A percentile compares a stretch with the other conserved stretches of the same genome.
phyloP scores from a whole-genome alignment of 2,113 vertebrate genomes.

The Raja brachyura region DNA sequence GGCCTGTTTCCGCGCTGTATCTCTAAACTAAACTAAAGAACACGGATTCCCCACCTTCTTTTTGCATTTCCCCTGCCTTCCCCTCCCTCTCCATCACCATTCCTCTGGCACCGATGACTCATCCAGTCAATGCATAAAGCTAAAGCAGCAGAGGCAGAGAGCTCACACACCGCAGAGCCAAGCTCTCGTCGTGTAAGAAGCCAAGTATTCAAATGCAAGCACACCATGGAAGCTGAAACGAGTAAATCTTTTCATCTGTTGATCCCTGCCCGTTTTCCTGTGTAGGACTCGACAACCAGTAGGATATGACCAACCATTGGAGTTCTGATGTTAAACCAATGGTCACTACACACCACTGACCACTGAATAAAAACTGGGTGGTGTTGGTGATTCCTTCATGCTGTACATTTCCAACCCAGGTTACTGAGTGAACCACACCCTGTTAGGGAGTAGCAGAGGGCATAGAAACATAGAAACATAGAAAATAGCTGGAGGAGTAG shows the following conservation, averaged over 20 bases:
- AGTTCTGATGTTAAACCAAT: neutral
- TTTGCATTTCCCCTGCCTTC: neutral
- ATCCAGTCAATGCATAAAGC: neutral
- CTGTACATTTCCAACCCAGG: neutral
- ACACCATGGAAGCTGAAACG: neutral
- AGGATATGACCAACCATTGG: neutral
- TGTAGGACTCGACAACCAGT: neutral
- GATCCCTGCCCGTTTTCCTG: neutral
- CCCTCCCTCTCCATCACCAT: neutral
- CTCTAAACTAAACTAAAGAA: neutral
- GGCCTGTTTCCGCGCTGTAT: no score
- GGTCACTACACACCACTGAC: neutral
- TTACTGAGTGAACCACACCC: neutral
- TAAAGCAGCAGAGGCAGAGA: neutral
- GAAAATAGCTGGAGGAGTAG: no score
- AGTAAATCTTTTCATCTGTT: no score
- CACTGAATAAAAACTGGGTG: neutral
- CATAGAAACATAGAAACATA: no score
- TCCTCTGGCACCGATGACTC: neutral
- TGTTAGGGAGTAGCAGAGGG: no score
- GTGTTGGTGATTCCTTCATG: neutral
- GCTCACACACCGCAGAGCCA: neutral
- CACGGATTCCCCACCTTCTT: neutral
- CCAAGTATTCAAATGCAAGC: neutral
- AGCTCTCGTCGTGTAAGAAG: neutral